Conservation (phyloP, 1,140 invertebrate species). For the Chironomus tepperi region DNA sequence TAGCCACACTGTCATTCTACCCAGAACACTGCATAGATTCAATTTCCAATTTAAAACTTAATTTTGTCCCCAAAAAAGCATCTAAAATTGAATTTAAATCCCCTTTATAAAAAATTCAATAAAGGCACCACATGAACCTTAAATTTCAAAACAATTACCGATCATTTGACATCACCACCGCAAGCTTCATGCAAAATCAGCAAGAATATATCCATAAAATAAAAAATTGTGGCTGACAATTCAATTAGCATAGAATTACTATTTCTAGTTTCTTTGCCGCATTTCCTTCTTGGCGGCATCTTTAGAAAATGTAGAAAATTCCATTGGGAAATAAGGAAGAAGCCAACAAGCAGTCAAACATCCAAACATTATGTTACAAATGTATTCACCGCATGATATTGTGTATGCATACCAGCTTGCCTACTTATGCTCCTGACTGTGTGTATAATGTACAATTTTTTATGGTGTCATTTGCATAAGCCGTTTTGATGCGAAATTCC, state of each 20-base stretch:
- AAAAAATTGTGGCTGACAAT: not conserved
- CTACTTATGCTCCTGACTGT: not conserved
- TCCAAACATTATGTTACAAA: constrained; percentile 2
- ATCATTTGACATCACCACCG: not conserved
- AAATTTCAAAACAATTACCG: not conserved
- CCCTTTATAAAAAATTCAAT: not conserved
- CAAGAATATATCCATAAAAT: not conserved
- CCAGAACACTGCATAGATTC: no score
- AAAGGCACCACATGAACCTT: not conserved
- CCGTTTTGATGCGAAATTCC: not conserved
- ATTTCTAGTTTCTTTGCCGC: not conserved
- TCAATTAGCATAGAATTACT: constrained; percentile 14
- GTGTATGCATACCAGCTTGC: constrained; percentile 5
- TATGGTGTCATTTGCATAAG: constrained; percentile 12
- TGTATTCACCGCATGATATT: constrained; percentile 12
- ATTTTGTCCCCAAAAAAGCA: no score
- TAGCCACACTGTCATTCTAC: no score
- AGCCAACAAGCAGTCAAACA: not conserved
- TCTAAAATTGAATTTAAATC: not conserved
- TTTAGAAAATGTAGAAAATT: not conserved
- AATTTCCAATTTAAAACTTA: no score
- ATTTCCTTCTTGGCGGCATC: not conserved
- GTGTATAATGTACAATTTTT: constrained; percentile 10
- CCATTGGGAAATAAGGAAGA: not conserved
- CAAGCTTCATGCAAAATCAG: no score